Evolutionary conservation across 2,888 invertebrate species (phyloP).

Genomic region (Noctua janthina): DNA sequence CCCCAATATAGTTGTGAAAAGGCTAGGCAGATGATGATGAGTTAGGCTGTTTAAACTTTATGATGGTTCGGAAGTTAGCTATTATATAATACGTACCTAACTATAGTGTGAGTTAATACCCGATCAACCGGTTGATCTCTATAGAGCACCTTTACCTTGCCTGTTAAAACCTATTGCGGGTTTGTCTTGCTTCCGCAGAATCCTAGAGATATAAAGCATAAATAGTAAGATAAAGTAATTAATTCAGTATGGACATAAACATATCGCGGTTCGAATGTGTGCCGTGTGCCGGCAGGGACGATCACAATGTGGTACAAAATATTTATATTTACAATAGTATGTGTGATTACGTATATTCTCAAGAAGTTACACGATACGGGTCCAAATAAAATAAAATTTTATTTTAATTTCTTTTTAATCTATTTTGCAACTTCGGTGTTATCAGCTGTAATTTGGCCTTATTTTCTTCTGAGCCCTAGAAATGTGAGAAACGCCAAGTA

Average conservation of each 20-base stretch:
- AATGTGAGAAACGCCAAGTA: slow-evolving; percentile 84
- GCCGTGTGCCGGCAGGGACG: slow-evolving; percentile 44
- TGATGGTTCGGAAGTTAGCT: no score
- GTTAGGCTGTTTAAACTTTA: no score
- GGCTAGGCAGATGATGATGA: no score
- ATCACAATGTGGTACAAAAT: slow-evolving; percentile 79
- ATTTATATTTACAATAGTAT: slow-evolving; percentile 70
- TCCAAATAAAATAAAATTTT: slow-evolving; percentile 77
- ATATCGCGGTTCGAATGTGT: slow-evolving; percentile 69
- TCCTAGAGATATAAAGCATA: slow-evolving; percentile 65
- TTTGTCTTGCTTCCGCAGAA: slow-evolving; percentile 42
- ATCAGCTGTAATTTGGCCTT: slow-evolving; percentile 76
- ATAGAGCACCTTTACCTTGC: not conserved
- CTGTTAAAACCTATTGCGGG: slow-evolving; percentile 10
- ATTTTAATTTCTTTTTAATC: slow-evolving; percentile 76
- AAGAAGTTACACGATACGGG: slow-evolving; percentile 76
- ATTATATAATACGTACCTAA: not conserved
- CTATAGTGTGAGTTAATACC: not conserved
- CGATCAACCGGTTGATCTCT: slow-evolving; percentile 3
- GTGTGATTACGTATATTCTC: slow-evolving; percentile 72
- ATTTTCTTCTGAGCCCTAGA: slow-evolving; percentile 79
- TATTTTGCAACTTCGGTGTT: slow-evolving; percentile 72
- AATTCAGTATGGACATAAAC: slow-evolving; percentile 69
- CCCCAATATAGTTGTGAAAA: no score
- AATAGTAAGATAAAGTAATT: slow-evolving; percentile 59